A percentile compares a stretch with the other conserved stretches of the same genome.
Evolutionary conservation across 2,113 vertebrate genomes (phyloP).

Genomic region (Python bivittatus): DNA sequence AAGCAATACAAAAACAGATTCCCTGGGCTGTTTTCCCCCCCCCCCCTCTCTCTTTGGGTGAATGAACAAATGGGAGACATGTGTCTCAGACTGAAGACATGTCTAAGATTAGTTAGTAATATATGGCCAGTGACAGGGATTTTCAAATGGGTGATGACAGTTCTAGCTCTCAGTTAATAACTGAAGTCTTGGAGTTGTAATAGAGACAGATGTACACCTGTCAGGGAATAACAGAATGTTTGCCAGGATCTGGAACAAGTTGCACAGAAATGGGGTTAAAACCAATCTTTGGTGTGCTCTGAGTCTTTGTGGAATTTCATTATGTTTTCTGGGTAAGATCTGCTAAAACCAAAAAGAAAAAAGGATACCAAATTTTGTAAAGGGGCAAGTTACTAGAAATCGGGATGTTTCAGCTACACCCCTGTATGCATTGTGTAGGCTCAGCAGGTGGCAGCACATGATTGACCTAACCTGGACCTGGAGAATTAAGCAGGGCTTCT

Average conservation of each 20-base stretch:
- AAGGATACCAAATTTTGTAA: not conserved
- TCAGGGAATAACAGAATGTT: slow-evolving; percentile 14
- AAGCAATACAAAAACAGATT: slow-evolving; percentile 30
- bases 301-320: not conserved
- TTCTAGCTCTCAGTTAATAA: slow-evolving; percentile 33
- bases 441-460: not conserved
- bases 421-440: not conserved
- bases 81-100: slow-evolving; percentile 35
- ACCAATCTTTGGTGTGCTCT: not conserved
- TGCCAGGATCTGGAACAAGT: not conserved
- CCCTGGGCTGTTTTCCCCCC: slow-evolving; percentile 8
- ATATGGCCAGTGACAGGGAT: slow-evolving; percentile 23
- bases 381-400: not conserved
- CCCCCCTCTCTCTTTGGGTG: slow-evolving; percentile 23
- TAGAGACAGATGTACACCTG: slow-evolving; percentile 15
- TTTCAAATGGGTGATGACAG: not conserved
- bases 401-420: not conserved
- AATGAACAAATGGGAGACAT: not conserved
- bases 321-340: not conserved
- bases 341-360: not conserved
- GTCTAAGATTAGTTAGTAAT: slow-evolving; percentile 34
- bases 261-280: not conserved
- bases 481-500: not conserved
- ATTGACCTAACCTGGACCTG: not conserved
- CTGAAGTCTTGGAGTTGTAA: not conserved